Base-by-base conservation (phyloP, 1,140 invertebrate species). In the Camponotus floridanus region DNA sequence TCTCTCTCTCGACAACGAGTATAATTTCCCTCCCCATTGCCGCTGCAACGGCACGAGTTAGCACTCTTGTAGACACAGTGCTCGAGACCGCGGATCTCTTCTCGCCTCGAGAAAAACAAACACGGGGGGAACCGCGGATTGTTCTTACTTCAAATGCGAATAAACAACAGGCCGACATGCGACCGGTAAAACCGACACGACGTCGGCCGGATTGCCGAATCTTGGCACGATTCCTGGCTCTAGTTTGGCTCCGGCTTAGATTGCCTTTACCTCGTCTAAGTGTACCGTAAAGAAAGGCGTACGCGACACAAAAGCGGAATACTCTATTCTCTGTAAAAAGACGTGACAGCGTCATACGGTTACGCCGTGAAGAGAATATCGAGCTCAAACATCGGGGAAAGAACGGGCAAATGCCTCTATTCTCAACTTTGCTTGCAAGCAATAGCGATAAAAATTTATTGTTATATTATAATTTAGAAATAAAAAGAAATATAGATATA, bases 161-260 rank as follows among this genome's bases (percentile, higher is more conserved):
- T 91, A 91, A 91, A 91, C 90, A 87, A 86, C 78, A 45, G 74
- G 76, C 45, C 57, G 73, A 79, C 73, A 81, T 70, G 79, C 85
- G 65, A 74, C 76, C 33, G 18, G 65, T 68, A 61, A 62, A 92
- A 67, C 83, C 84, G 9, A 85, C 68, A 65, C 79, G 15, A 73
- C 68, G 85, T 33, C 26, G 21, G 45, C 18, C 68, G 74, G 67
- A 86, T 89, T 85, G 86, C 91, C 73, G 88, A 92, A 88, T 90
- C 90, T 92, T 92, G 91, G 92, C 92, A 92, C 90, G 87, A 90
- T 87, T 91, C 74, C 88, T 91, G 68, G 65, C 73, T 76, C 71
- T 59, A 76, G 86, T 84, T 83, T 78, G 88, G 64, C 86, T 89
- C 70, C 6, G 26, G 70, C 62, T 86, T 71, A 71, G 51, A 79